These are phyloP conservation scores for Coendou prehensilis DNA, from an alignment of 2,797 vertebrate species.

Conservation along the genomic window DNA sequence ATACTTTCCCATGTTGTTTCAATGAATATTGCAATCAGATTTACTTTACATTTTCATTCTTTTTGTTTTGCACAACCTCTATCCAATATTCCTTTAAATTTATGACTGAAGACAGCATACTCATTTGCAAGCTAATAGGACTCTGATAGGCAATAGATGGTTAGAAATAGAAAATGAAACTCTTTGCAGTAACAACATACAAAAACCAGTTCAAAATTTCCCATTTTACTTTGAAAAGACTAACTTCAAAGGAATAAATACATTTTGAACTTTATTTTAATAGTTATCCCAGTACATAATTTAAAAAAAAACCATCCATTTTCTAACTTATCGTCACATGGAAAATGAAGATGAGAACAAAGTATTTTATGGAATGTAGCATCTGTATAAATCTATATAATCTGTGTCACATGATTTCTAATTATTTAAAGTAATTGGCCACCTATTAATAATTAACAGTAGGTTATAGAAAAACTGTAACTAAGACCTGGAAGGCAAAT, in stretches of 20 bases:
- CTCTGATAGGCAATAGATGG: conserved; percentile 31
- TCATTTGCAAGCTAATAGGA: conserved; percentile 70
- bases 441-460: not conserved
- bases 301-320: not conserved
- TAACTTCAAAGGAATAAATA: conserved; percentile 16
- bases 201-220: conserved; percentile 20
- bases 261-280: conserved; percentile 56
- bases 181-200: not conserved
- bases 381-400: not conserved
- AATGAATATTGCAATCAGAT: conserved; percentile 31
- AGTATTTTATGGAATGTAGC: not conserved
- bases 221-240: conserved; percentile 24
- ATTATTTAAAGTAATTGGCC: not conserved
- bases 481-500: not conserved
- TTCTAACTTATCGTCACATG: not conserved
- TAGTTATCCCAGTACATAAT: not conserved
- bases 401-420: not conserved
- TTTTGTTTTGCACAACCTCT: conserved; percentile 57
- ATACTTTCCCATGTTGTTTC: not conserved
- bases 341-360: not conserved
- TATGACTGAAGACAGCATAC: conserved; percentile 51
- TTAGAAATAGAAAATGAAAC: conserved; percentile 68
- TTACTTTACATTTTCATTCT: conserved; percentile 65
- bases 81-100: conserved; percentile 52
- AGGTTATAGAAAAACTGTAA: not conserved